phyloP scores from a whole-genome alignment of 1,140 invertebrate species.

The Paramacrobiotus metropolitanus region DNA sequence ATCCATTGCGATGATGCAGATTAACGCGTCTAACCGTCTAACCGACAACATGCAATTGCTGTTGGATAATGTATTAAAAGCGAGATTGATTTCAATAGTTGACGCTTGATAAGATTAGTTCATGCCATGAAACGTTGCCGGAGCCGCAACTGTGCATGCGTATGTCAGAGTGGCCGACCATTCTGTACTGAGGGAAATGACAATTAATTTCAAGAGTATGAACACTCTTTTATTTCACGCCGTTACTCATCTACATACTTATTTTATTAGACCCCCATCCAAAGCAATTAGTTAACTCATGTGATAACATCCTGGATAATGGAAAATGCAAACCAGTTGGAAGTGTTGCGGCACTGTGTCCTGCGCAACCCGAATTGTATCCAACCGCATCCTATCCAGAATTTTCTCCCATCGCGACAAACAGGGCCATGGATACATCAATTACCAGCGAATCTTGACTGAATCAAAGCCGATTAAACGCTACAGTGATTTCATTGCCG shows the following conservation, averaged over 20 bases:
- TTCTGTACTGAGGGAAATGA: background rate
- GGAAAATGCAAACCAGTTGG: background rate
- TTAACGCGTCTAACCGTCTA: background rate
- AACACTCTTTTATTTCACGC: background rate
- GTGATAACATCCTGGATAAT: background rate
- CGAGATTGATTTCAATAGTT: slow-evolving; percentile 5
- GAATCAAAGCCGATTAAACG: slow-evolving; percentile 2
- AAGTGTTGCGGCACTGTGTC: background rate
- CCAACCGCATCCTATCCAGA: background rate
- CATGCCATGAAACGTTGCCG: background rate
- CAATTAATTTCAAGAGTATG: slow-evolving; percentile 5
- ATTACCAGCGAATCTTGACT: background rate
- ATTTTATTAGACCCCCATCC: background rate
- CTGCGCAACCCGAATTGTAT: too few species aligned
- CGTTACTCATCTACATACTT: background rate
- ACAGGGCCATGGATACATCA: background rate
- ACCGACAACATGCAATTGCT: background rate
- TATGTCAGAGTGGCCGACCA: background rate
- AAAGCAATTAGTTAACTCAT: background rate
- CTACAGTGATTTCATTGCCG: background rate
- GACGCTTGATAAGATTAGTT: background rate
- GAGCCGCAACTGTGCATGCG: background rate
- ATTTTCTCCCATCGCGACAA: background rate
- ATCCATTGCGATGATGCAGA: slow-evolving; percentile 3
- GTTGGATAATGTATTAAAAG: background rate